phyloP scores from a whole-genome alignment of 2,113 vertebrate genomes.

The Xiphophorus couchianus region DNA sequence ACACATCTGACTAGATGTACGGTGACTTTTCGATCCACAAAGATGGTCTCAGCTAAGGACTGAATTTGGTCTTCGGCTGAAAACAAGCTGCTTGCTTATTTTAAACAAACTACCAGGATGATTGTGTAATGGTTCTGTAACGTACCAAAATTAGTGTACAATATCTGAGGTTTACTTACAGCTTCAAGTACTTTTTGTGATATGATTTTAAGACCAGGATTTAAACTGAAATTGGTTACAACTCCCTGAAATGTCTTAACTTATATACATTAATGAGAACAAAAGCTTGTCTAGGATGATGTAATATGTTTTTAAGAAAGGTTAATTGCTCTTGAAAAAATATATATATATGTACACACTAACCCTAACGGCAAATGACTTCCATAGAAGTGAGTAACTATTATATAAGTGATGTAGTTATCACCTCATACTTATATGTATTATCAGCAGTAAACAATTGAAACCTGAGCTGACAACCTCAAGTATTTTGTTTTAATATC shows the following conservation, averaged over 20 bases:
- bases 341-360: not conserved
- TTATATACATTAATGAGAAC: not conserved
- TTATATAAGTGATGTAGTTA: not conserved
- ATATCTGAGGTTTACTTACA: too few relatives aligned
- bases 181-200: too few relatives aligned
- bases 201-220: too few relatives aligned
- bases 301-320: not conserved
- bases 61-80: too few relatives aligned
- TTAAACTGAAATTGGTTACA: too few relatives aligned
- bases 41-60: too few relatives aligned
- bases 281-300: not conserved
- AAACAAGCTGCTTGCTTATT: too few relatives aligned
- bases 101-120: too few relatives aligned
- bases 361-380: not conserved
- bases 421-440: not conserved
- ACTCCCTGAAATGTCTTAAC: not conserved
- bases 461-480: not conserved
- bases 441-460: not conserved
- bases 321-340: not conserved
- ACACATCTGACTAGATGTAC: too few relatives aligned
- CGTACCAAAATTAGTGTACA: too few relatives aligned
- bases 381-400: not conserved
- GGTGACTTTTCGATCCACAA: too few relatives aligned
- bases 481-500: not conserved
- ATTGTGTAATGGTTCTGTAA: too few relatives aligned